These are phyloP conservation scores for Mystacides longicornis DNA, from an alignment of 2,888 invertebrate genomes.

Conservation along the genomic window DNA sequence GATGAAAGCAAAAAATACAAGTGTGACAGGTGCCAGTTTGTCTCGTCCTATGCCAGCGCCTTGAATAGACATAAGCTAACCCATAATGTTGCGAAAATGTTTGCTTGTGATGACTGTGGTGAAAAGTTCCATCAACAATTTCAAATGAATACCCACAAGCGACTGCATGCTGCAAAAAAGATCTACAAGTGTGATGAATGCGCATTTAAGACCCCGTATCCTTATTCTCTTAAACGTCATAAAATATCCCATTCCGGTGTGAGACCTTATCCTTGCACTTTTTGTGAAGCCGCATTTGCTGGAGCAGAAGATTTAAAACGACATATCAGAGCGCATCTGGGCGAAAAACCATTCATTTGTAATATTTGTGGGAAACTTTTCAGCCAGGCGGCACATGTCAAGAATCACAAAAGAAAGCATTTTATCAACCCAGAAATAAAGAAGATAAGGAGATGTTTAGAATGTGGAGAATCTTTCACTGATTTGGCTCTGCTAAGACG, in stretches of 20 bases:
- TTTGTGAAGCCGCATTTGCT: not conserved
- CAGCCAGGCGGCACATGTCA: slow-evolving; percentile 4
- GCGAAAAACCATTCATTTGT: slow-evolving; percentile 4
- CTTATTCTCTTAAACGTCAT: slow-evolving; percentile 2
- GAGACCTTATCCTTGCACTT: not conserved
- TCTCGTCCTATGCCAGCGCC: not conserved
- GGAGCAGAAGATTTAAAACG: slow-evolving; percentile 3
- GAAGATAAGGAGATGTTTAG: not conserved
- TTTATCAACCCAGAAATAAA: not conserved
- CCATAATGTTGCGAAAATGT: slow-evolving; percentile 5
- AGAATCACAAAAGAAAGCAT: slow-evolving; percentile 1
- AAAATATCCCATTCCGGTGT: slow-evolving; percentile 3
- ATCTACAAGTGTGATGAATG: not conserved
- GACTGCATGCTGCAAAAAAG: not conserved
- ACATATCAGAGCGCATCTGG: slow-evolving; percentile 2
- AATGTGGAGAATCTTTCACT: not conserved
- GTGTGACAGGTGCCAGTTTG: not conserved
- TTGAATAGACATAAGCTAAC: slow-evolving; percentile 6
- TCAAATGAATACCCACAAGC: slow-evolving; percentile 4
- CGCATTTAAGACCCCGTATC: slow-evolving; percentile 1
- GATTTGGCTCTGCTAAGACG: not conserved
- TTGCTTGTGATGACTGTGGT: slow-evolving; percentile 7
- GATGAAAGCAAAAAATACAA: not conserved
- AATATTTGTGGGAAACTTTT: slow-evolving; percentile 1
- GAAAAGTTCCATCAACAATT: slow-evolving; percentile 3